Evolutionary conservation across 2,113 vertebrate species (phyloP).

Genomic region (Prolemur simus): DNA sequence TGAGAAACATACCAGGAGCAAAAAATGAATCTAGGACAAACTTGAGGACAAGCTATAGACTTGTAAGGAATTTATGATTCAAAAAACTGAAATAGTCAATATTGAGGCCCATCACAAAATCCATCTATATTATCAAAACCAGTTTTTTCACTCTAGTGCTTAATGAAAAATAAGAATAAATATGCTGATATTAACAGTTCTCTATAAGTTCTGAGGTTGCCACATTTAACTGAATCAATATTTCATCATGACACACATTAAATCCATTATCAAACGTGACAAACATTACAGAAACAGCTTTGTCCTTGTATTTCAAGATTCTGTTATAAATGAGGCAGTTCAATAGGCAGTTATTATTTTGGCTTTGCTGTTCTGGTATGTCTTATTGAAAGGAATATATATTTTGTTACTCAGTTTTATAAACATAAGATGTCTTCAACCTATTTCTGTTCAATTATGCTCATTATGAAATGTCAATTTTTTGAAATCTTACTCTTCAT

Average conservation of each 20-base stretch:
- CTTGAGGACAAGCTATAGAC: neutral
- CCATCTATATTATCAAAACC: neutral
- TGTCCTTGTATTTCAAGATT: neutral
- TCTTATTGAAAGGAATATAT: neutral
- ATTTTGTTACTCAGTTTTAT: neutral
- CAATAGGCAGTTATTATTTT: neutral
- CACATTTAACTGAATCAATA: neutral
- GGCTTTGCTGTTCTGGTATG: neutral
- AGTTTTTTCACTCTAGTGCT: neutral
- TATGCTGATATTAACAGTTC: neutral
- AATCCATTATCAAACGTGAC: neutral
- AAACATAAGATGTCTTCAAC: neutral
- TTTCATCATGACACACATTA: neutral
- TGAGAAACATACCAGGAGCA: neutral
- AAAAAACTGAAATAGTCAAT: neutral
- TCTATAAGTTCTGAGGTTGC: neutral
- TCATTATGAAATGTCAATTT: neutral
- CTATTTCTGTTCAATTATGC: neutral
- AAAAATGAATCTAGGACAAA: neutral
- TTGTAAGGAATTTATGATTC: neutral
- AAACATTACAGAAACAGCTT: neutral
- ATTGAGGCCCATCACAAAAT: neutral
- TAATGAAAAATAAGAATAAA: slow-evolving; percentile 35
- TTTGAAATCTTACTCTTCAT: neutral
- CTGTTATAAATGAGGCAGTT: neutral